phyloP scores from a whole-genome alignment of 1,140 invertebrate genomes.

The Neodiprion fabricii region DNA sequence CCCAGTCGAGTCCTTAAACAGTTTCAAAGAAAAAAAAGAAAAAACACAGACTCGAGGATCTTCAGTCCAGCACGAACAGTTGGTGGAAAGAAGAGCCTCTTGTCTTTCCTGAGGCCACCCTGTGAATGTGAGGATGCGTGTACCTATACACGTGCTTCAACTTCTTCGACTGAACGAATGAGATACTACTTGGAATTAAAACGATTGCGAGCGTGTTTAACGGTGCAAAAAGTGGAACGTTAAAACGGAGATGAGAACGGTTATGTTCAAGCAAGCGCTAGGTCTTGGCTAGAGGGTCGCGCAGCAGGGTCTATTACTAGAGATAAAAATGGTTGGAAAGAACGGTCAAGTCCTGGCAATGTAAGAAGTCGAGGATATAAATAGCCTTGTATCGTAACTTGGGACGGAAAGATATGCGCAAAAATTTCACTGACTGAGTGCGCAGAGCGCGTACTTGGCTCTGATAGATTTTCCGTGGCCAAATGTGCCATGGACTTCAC shows the following conservation, averaged over 20 bases:
- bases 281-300: background rate
- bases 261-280: no score
- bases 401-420: background rate
- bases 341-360: background rate
- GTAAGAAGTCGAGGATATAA: background rate
- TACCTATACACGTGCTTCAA: background rate
- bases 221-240: slow-evolving; percentile 7
- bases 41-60: no score
- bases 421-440: background rate
- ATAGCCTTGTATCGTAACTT: background rate
- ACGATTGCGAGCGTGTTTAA: background rate
- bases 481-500: no score
- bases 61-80: no score
- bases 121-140: background rate
- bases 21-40: no score
- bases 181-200: background rate
- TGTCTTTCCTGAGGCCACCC: background rate
- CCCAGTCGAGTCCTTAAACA: no score
- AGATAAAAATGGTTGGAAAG: background rate
- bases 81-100: no score
- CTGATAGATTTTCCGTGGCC: no score
- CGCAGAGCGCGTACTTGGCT: background rate
- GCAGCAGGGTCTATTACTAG: background rate
- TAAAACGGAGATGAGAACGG: background rate
- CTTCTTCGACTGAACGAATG: background rate